Base-by-base conservation (phyloP, 2,888 invertebrate species). In the Drosophila tanythrix region DNA sequence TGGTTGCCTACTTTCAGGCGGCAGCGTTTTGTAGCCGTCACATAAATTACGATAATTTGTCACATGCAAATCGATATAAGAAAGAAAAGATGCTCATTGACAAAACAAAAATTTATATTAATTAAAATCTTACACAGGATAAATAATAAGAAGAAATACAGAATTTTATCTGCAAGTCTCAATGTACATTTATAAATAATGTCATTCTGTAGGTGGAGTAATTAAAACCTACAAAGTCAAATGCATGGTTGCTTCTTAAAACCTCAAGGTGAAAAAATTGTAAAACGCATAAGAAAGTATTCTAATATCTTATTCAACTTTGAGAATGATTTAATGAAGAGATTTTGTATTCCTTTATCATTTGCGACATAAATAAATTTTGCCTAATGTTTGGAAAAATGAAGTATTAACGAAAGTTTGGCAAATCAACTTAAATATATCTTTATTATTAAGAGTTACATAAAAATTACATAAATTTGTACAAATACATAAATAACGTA, bases 401-500 rank as follows among this genome's bases (percentile, higher is more conserved):
- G 1, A 33, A 35, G 13, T 21, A 46, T 13, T 0, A 50, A 38
- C 29, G 11, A 48, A 57, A 27, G 18, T 11, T 25, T 29, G 48
- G 13, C 40, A 6, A 27, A 15, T 27, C 5, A 48, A 33, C 82
- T 81, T 83, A 89, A 56, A 75, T 74, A 83, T 27, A 59, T 76
- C 15, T 57, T 71, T 74, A 83, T 83, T 81, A 82, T 77, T 77
- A 83, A 79, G 72, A 66, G 61, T 68, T 78, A 81, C 62, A 69
- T 75, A 74, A 74, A 79, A 59, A 71, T 71, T 82, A 73, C 53
- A 75, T 72, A 46, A 77, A 89, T 85, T 85, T 85, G 89, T 85
- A 85, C 85, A 89, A 53, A 79, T 74, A 71, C 63, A 89, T 87
- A 89, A 86, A 86, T 88, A 82, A 79, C 70, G 79, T 81, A 79